Base-by-base conservation (phyloP, 2,797 vertebrate genomes). In the Gymnoscopelus braueri region DNA sequence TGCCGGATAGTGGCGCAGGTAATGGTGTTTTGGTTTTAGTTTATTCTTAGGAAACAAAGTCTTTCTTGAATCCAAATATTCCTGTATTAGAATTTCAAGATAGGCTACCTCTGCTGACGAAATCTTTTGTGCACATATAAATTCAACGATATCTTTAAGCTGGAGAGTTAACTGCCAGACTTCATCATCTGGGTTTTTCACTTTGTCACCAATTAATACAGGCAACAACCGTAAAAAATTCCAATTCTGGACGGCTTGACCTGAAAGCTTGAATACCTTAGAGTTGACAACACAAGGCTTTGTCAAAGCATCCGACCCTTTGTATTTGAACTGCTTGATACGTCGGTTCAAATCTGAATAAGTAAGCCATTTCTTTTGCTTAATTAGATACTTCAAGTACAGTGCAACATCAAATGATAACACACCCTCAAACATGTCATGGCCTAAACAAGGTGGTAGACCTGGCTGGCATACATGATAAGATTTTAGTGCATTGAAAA, bases 1-100 rank as follows among this genome's bases (percentile, higher is more conserved):
- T 64, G 15, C 64, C 24, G 74, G 53, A 65, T 85, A 85, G 23
- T 77, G 71, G 0, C 44, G 7, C 13, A 83, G 7, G 10, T 19
- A 80, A 73, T 86, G 60, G 10, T 83, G 75, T 63, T 87, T 88
- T 10, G 77, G 75, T 78, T 77, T 83, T 23, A 82, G 12, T 60
- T 11, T 15, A 63, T 3, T 54, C 23, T 79, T 67, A 59, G 26
- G 26, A 29, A 29, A 29, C 26, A 29, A 29, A 29, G 1, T 29
- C 26, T 29, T 29, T 2, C 26, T 29, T 29, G 26, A 29, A 29
- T 29, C 26, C 26, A 29, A 29, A 29, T 29, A 29, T 29, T 29
- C 26, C 26, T 29, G 26, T 1, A 29, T 29, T 29, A 29, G 26
- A 29, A 29, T 29, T 29, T 29, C 26, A 29, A 29, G 26, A 29